phyloP scores from a whole-genome alignment of 2,888 invertebrate genomes.

The Allygus modestus region DNA sequence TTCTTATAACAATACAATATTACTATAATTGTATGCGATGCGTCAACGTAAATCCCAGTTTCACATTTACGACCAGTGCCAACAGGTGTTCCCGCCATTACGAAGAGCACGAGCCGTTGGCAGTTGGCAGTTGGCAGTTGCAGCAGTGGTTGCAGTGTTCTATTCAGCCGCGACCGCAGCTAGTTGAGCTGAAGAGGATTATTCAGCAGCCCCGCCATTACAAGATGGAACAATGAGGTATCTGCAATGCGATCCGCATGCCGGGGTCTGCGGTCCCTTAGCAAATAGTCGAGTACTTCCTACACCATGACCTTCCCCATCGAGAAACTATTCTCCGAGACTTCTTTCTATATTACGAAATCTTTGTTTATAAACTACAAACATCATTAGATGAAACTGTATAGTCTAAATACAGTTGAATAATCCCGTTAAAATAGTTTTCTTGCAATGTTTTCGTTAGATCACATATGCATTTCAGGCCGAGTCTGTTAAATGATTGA shows the following conservation, averaged over 20 bases:
- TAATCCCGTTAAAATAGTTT: too few relatives aligned
- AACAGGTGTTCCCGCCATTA: neutral
- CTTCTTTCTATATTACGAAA: too few relatives aligned
- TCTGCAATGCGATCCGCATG: neutral
- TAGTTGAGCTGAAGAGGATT: neutral
- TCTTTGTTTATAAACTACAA: too few relatives aligned
- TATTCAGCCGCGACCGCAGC: slow-evolving; percentile 12
- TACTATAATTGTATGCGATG: too few relatives aligned
- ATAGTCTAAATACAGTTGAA: too few relatives aligned
- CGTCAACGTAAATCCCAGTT: too few relatives aligned
- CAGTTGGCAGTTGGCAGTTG: neutral
- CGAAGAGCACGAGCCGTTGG: neutral
- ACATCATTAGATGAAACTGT: too few relatives aligned
- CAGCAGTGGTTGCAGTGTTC: neutral
- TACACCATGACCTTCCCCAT: neutral
- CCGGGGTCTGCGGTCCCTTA: slow-evolving; percentile 24
- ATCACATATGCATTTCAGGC: too few relatives aligned
- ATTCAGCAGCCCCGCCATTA: slow-evolving; percentile 36
- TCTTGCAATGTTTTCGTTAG: too few relatives aligned
- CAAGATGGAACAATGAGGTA: slow-evolving; percentile 41
- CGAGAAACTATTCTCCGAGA: too few relatives aligned
- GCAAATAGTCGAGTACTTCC: slow-evolving; percentile 16
- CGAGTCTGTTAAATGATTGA: too few relatives aligned
- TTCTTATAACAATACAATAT: too few relatives aligned
- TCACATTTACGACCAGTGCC: neutral